Base-by-base conservation (phyloP, 2,888 invertebrate species). In the Aporophyla nigra region DNA sequence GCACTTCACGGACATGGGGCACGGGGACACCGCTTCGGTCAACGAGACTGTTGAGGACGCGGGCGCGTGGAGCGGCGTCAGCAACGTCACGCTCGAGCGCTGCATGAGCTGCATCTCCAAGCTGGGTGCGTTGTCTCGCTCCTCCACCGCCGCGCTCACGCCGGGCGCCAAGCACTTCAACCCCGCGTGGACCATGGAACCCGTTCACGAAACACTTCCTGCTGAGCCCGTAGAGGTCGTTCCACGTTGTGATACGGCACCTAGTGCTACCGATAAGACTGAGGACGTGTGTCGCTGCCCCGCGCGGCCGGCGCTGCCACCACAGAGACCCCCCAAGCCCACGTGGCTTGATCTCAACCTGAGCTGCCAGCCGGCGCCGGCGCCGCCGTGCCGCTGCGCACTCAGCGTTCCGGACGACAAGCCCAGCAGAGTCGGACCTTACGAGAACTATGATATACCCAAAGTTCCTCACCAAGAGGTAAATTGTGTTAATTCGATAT, bases 41-140 rank as follows among this genome's bases (percentile, higher is more conserved):
- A 92, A 92, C 71, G 94, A 93, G 66, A 90, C 88, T 85, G 2
- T 53, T 6, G 93, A 92, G 4, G 93, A 92, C 5, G 83, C 86
- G 86, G 94, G 86, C 86, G 92, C 93, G 88, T 92, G 93, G 92
- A 88, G 87, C 19, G 90, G 90, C 4, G 86, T 86, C 96, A 97
- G 97, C 93, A 97, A 83, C 67, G 94, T 94, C 27, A 92, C 94
- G 54, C 90, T 97, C 16, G 97, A 97, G 88, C 94, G 98, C 66
- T 98, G 98, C 92, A 97, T 97, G 95, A 98, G 98, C 91, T 98
- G 98, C 92, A 98, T 98, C 91, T 98, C 98, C 78, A 98, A 98
- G 93, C 95, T 98, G 49, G 98, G 98, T 33, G 98, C 98, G 0
- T 96, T 98, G 94, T 98, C 98, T 0, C 97, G 98, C 62, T 97